Percentiles rank a stretch among this genome's conserved stretches.
Evolutionary conservation across 2,113 vertebrate species (phyloP).

Genomic region (Ictalurus furcatus): DNA sequence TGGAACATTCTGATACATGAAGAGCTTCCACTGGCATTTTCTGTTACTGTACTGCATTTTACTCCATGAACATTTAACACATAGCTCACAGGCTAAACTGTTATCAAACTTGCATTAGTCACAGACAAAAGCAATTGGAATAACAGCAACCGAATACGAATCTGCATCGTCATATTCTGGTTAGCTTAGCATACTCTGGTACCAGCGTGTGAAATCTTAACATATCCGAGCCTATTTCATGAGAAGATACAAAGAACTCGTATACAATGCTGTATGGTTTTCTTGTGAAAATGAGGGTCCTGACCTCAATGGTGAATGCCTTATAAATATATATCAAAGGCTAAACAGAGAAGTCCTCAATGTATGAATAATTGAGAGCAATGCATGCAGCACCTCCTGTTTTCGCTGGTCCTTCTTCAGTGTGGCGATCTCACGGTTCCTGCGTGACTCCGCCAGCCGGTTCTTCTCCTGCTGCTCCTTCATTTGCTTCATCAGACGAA

Average conservation of each 20-base stretch:
- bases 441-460: conserved; percentile 87
- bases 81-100: not conserved
- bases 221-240: not conserved
- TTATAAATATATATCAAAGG: not conserved
- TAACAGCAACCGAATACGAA: not conserved
- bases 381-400: conserved; percentile 77
- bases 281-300: conserved; percentile 2
- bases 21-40: not conserved
- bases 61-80: not conserved
- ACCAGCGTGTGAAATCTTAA: not conserved
- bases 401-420: conserved; percentile 97
- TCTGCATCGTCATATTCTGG: not conserved
- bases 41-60: not conserved
- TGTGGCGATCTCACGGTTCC: conserved; percentile 91
- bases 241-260: not conserved
- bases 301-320: not conserved
- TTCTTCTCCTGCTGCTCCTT: conserved; percentile 98
- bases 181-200: not conserved
- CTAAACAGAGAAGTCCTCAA: not conserved
- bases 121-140: not conserved
- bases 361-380: not conserved
- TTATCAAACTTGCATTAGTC: not conserved
- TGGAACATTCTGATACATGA: not conserved
- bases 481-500: conserved; percentile 99
- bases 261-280: not conserved